Evolutionary conservation across 2,113 vertebrate species (phyloP).

Genomic region (Ancistrus triradiatus): DNA sequence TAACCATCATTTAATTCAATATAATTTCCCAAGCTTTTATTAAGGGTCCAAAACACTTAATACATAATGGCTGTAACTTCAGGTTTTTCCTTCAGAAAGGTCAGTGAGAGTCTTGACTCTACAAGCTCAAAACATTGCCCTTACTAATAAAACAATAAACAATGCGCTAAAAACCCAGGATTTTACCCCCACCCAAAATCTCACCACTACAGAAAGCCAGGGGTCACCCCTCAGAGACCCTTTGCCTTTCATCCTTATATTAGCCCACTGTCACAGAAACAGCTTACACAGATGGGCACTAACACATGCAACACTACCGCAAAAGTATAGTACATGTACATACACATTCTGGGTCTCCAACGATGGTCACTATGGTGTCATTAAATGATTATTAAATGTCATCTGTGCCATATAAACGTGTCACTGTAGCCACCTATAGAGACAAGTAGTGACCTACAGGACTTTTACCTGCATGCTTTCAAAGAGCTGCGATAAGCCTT

Average conservation of each 20-base stretch:
- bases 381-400: no score
- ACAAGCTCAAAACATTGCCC: slow-evolving; percentile 62
- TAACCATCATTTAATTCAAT: no score
- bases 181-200: slow-evolving; percentile 46
- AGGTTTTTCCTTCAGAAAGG: slow-evolving; percentile 48
- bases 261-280: slow-evolving; percentile 21
- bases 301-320: slow-evolving; percentile 1
- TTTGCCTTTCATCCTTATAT: slow-evolving; percentile 42
- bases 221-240: slow-evolving; percentile 39
- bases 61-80: slow-evolving; percentile 46
- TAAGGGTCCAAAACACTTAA: no score
- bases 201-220: slow-evolving; percentile 28
- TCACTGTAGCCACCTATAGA: slow-evolving; percentile 7
- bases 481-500: slow-evolving; percentile 52
- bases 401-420: neutral
- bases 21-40: no score
- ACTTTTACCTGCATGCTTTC: slow-evolving; percentile 43
- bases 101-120: slow-evolving; percentile 63
- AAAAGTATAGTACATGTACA: neutral
- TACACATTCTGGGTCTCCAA: slow-evolving; percentile 10
- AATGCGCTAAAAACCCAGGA: slow-evolving; percentile 54
- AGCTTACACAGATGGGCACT: neutral
- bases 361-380: neutral
- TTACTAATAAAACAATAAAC: slow-evolving; percentile 73
- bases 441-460: slow-evolving; percentile 24